Percentiles rank a stretch among this genome's conserved stretches.
These are phyloP conservation scores for Helicolenus hilgendorfi DNA, from an alignment of 2,797 vertebrate genomes.

Conservation along the genomic window DNA sequence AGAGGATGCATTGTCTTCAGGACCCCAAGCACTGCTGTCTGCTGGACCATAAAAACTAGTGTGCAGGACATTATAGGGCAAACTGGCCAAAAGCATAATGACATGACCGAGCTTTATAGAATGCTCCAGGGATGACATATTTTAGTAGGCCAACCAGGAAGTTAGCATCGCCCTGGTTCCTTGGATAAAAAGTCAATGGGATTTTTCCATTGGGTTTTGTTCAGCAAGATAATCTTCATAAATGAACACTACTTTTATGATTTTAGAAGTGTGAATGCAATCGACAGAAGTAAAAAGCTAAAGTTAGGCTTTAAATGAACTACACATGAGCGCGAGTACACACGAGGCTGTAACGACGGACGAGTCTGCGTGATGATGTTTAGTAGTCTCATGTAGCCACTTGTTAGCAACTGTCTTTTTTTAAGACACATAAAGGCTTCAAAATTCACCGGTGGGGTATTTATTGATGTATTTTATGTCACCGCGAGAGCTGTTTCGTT, in stretches of 20 bases:
- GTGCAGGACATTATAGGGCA: too few species aligned
- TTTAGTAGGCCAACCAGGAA: too few species aligned
- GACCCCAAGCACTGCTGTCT: not conserved
- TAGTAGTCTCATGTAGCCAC: not conserved
- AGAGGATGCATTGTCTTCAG: not conserved
- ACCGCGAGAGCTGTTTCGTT: not conserved
- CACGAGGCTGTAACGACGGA: not conserved
- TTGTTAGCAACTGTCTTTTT: not conserved
- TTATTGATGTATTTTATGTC: too few species aligned
- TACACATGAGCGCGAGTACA: not conserved
- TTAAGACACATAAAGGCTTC: not conserved
- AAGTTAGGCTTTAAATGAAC: not conserved
- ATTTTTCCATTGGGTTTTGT: too few species aligned
- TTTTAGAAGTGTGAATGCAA: not conserved
- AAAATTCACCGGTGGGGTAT: too few species aligned
- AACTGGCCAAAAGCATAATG: too few species aligned
- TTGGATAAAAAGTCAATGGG: fast-evolving
- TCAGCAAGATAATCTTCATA: not conserved
- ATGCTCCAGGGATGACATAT: not conserved
- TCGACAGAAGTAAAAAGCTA: too few species aligned
- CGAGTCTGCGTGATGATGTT: not conserved
- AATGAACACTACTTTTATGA: not conserved
- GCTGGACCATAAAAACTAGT: too few species aligned
- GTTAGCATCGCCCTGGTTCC: too few species aligned
- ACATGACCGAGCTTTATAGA: not conserved